Evolutionary conservation across 2,113 vertebrate genomes (phyloP).

Genomic region (Piprites chloris): DNA sequence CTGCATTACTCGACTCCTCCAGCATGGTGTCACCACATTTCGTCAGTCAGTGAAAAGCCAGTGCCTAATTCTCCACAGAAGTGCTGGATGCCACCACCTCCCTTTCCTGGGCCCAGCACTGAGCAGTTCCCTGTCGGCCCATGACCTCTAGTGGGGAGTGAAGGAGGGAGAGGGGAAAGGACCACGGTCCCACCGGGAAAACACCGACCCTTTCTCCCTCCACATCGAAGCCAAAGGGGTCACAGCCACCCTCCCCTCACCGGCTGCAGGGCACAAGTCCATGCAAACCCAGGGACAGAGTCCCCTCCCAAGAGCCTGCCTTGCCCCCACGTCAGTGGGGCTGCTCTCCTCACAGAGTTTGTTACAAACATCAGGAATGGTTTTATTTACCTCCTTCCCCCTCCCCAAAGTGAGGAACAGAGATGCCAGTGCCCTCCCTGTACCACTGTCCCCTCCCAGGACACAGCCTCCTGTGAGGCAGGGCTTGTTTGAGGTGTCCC

Average conservation of each 20-base stretch:
- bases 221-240: neutral
- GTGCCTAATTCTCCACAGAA: accelerated
- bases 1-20: neutral
- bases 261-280: accelerated
- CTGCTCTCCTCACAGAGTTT: neutral
- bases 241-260: neutral
- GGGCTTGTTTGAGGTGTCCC: neutral
- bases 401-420: neutral
- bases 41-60: neutral
- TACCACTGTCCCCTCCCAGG: neutral
- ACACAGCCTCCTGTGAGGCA: neutral
- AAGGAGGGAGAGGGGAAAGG: neutral
- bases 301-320: neutral
- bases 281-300: neutral
- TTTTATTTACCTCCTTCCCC: neutral
- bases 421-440: accelerated
- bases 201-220: neutral
- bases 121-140: neutral
- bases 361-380: neutral
- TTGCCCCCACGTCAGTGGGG: accelerated
- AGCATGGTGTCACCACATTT: accelerated
- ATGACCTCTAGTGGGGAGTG: conserved; percentile 42
- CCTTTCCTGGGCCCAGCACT: neutral
- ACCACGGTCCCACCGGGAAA: neutral
- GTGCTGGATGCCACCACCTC: accelerated